phyloP scores from a whole-genome alignment of 2,113 vertebrate genomes.

The Rhipidura dahli region DNA sequence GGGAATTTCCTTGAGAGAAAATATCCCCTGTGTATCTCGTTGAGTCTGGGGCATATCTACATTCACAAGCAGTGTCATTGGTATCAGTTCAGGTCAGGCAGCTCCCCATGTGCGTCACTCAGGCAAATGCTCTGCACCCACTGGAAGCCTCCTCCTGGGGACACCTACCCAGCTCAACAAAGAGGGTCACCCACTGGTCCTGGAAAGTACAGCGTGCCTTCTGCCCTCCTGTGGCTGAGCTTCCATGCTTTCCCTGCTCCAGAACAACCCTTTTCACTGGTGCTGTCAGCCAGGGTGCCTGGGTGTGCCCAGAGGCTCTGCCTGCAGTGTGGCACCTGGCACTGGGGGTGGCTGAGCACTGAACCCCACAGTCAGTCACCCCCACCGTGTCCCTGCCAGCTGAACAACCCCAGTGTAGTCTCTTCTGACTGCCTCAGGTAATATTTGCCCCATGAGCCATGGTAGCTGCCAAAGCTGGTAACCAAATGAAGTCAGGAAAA shows the following conservation, averaged over 20 bases:
- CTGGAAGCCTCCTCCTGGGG: neutral
- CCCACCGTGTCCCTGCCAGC: neutral
- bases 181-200: neutral
- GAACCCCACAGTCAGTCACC: rapidly evolving
- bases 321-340: neutral
- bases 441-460: neutral
- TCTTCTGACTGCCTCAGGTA: rapidly evolving
- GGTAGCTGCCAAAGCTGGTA: neutral
- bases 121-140: neutral
- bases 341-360: neutral
- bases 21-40: neutral
- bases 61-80: neutral
- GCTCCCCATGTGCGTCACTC: no score
- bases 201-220: neutral
- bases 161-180: neutral
- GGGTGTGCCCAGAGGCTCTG: rapidly evolving
- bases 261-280: neutral
- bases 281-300: neutral
- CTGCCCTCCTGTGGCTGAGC: neutral
- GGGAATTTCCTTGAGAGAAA: neutral
- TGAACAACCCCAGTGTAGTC: rapidly evolving
- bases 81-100: neutral
- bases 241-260: neutral
- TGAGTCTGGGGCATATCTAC: rapidly evolving
- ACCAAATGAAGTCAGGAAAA: neutral